Evolutionary conservation across 2,797 vertebrate species (phyloP).

Genomic region (Molothrus ater): DNA sequence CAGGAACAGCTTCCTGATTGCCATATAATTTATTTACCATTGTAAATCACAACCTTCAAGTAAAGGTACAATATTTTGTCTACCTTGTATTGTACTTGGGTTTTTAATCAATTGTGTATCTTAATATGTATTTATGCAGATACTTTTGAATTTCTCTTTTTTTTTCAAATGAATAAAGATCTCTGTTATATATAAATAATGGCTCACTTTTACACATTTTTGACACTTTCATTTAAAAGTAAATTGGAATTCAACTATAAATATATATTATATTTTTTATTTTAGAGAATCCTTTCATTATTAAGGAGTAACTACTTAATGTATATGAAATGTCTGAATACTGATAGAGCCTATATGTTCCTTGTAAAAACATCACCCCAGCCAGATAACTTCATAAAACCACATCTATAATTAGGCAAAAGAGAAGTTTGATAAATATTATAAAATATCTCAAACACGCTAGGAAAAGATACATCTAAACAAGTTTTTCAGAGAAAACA

Average conservation of each 20-base stretch:
- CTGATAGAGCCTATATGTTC: not conserved
- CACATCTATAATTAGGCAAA: not conserved
- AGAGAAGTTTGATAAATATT: not conserved
- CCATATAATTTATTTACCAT: not conserved
- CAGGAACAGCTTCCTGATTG: not conserved
- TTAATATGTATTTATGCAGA: not conserved
- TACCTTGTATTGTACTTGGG: not conserved
- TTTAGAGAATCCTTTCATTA: not conserved
- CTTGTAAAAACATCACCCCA: not conserved
- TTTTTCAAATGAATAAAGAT: not conserved
- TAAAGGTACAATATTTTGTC: not conserved
- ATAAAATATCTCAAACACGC: not conserved
- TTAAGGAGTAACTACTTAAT: not conserved
- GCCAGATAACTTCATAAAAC: not conserved
- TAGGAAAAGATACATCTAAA: not conserved
- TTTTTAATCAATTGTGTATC: not conserved
- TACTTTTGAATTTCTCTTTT: not conserved
- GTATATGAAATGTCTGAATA: not conserved
- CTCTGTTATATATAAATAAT: not conserved
- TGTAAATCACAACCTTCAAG: not conserved
- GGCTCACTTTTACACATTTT: not conserved
- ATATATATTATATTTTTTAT: not conserved
- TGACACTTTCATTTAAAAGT: not conserved
- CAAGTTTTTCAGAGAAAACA: not conserved
- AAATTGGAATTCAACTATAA: not conserved